Evolutionary conservation across 2,113 vertebrate species (phyloP).

Genomic region (Orientallactaga bullata): DNA sequence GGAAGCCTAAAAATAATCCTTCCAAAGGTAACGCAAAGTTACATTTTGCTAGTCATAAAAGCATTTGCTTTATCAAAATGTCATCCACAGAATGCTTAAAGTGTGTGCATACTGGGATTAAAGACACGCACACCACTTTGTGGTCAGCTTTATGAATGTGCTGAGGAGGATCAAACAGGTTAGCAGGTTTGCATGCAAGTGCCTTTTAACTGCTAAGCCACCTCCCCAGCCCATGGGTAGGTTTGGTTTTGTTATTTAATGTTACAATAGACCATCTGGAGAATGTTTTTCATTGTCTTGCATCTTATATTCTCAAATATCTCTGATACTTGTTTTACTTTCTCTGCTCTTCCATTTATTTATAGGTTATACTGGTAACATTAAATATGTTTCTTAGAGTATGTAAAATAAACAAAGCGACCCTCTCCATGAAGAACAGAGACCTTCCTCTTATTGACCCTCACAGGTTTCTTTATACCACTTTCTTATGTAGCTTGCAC

Average conservation of each 20-base stretch:
- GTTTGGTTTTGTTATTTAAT: not conserved
- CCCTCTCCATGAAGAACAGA: not conserved
- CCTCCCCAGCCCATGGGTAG: too few species aligned
- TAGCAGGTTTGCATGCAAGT: too few species aligned
- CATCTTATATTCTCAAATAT: not conserved
- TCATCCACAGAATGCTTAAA: too few species aligned
- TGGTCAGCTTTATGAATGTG: too few species aligned
- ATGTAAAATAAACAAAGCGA: not conserved
- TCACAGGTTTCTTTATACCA: not conserved
- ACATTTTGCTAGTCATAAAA: too few species aligned
- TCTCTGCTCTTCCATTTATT: not conserved
- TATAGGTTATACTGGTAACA: not conserved
- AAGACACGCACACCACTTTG: too few species aligned
- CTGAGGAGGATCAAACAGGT: too few species aligned
- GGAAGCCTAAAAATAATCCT: too few species aligned
- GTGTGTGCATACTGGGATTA: too few species aligned
- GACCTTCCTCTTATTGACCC: not conserved
- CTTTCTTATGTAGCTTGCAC: not conserved
- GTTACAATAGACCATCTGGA: not conserved
- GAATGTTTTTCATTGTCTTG: not conserved
- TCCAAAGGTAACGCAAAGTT: too few species aligned
- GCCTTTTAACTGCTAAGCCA: too few species aligned
- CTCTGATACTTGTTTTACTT: constrained; percentile 8
- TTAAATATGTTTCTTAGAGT: not conserved
- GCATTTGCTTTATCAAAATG: too few species aligned